Base-by-base conservation (phyloP, 2,888 invertebrate species). In the Mimachlamys varia region DNA sequence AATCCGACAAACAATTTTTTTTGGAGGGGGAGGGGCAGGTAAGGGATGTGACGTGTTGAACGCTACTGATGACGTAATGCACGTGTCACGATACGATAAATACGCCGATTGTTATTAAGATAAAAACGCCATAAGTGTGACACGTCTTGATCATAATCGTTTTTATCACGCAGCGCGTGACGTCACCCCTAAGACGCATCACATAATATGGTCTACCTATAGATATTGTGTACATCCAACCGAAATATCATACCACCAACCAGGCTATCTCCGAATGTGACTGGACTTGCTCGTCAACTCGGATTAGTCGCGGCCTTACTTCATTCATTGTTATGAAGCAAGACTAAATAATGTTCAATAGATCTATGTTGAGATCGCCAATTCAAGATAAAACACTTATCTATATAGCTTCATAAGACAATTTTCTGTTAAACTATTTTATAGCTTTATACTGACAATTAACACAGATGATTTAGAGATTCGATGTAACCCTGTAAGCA, bases 11-110 rank as follows among this genome's bases (percentile, higher is more conserved):
- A 19, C 53, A n/a, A n/a, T 58, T 58, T 58, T n/a, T n/a, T n/a
- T n/a, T n/a, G n/a, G n/a, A n/a, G n/a, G n/a, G 58, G 22, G 58
- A 5, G 76, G 33, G 76, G 33, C 76, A 76, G 33, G 27, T 33
- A 33, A 76, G 33, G 76, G 27, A 76, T 76, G 33, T 76, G 76
- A 76, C 76, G 76, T 76, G 33, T 76, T 22, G 76, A 76, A 76
- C 76, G 33, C 33, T 76, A 76, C 76, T 76, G 76, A 33, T 76
- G 76, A 76, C 76, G 76, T 76, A 76, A 76, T 33, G 33, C 76
- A 33, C 76, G 12, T 33, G 76, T 76, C 33, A 27, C 17, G 76
- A 76, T 76, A 76, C 33, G 76, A 76, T 76, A 27, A 76, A 76
- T 76, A 76, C 76, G 33, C 76, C 0, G 76, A 76, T 76, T 33